These are phyloP conservation scores for Byasa hedistus DNA, from an alignment of 2,888 invertebrate species.

Conservation along the genomic window DNA sequence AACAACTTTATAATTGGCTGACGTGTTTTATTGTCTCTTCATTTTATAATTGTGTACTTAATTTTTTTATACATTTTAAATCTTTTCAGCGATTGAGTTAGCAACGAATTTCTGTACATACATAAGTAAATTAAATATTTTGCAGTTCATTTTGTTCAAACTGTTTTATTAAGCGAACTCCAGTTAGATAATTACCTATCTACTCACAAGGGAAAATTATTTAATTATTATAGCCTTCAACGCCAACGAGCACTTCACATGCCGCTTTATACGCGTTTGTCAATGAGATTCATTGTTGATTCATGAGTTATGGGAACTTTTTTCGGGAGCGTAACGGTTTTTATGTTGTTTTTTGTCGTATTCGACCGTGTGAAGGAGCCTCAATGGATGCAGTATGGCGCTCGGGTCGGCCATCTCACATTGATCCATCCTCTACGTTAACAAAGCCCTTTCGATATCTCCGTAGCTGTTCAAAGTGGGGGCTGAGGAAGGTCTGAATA, in stretches of 20 bases:
- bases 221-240: constrained; percentile 18
- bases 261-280: constrained; percentile 45
- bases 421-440: constrained; percentile 46
- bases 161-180: too few relatives aligned
- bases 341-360: constrained; percentile 77
- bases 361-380: constrained; percentile 76
- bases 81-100: too few relatives aligned
- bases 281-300: constrained; percentile 63
- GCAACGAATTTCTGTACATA: too few relatives aligned
- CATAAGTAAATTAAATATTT: too few relatives aligned
- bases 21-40: too few relatives aligned
- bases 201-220: constrained; percentile 2
- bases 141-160: too few relatives aligned
- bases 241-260: constrained; percentile 36
- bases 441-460: constrained; percentile 33
- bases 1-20: too few relatives aligned
- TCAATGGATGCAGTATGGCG: constrained; percentile 74
- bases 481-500: constrained; percentile 46
- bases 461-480: constrained; percentile 33
- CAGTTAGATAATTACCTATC: too few relatives aligned
- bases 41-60: too few relatives aligned
- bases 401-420: constrained; percentile 49
- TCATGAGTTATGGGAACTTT: constrained; percentile 74
- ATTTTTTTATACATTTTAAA: too few relatives aligned
- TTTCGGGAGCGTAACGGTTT: constrained; percentile 77